phyloP scores from a whole-genome alignment of 1,140 invertebrate species.

The Chrysoperla carnea region DNA sequence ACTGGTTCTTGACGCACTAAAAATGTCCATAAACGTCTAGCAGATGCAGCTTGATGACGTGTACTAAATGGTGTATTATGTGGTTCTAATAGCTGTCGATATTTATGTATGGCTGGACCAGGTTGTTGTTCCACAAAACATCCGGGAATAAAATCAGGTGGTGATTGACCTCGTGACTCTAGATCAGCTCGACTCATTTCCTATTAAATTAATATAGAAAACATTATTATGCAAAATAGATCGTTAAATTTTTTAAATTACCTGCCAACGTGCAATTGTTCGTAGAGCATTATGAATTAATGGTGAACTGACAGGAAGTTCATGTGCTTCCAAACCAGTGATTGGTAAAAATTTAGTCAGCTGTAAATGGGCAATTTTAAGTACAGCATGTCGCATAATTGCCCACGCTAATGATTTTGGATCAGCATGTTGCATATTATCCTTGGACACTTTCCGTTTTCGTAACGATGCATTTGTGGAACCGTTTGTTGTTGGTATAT shows the following conservation, averaged over 20 bases:
- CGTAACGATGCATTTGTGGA: conserved; percentile 8
- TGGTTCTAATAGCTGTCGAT: conserved; percentile 56
- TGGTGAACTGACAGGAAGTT: conserved; percentile 86
- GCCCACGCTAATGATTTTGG: conserved; percentile 89
- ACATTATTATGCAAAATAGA: no score
- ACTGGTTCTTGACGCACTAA: conserved; percentile 83
- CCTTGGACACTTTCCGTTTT: conserved; percentile 28
- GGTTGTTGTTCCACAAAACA: conserved; percentile 52
- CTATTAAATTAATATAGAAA: not conserved
- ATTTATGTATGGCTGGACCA: conserved; percentile 67
- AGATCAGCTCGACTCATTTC: conserved; percentile 38
- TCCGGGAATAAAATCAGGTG: conserved; percentile 66
- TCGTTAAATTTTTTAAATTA: conserved; percentile 47
- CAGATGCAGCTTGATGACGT: conserved; percentile 58
- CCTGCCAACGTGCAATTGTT: conserved; percentile 76
- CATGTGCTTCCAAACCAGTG: conserved; percentile 29
- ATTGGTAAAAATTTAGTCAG: conserved; percentile 50
- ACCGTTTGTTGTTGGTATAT: conserved; percentile 4
- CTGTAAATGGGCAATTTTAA: conserved; percentile 67
- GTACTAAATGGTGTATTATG: conserved; percentile 87
- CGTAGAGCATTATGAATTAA: conserved; percentile 77
- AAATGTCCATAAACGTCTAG: conserved; percentile 82
- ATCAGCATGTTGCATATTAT: conserved; percentile 78
- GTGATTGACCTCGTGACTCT: conserved; percentile 50
- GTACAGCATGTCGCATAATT: conserved; percentile 74